phyloP scores from a whole-genome alignment of 2,113 vertebrate genomes.

The Erythrocercus mccallii region DNA sequence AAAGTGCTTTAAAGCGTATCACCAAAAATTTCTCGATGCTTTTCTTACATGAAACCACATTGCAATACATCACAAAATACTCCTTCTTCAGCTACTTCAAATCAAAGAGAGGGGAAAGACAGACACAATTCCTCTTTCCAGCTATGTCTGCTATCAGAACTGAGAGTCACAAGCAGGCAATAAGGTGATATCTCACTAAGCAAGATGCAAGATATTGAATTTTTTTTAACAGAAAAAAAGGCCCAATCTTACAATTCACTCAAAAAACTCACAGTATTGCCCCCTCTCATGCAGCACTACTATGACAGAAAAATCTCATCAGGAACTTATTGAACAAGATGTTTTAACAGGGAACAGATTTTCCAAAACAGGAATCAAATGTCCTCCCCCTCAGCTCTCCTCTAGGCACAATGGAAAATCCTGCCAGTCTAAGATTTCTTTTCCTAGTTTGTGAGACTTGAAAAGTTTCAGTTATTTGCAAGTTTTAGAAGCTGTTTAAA shows the following conservation, averaged over 20 bases:
- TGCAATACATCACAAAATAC: not conserved
- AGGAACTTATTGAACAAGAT: not conserved
- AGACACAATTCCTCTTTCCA: not conserved
- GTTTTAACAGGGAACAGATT: not conserved
- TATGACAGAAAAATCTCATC: not conserved
- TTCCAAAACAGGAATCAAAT: not conserved
- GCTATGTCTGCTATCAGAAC: not conserved
- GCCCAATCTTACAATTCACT: not conserved
- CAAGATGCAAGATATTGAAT: not conserved
- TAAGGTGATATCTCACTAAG: not conserved
- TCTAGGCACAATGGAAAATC: not conserved
- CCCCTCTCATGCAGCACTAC: not conserved
- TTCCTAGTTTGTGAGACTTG: not conserved
- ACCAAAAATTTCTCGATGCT: not conserved
- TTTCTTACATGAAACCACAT: not conserved
- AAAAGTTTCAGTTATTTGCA: not conserved
- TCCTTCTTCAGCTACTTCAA: not conserved
- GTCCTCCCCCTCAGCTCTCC: not conserved
- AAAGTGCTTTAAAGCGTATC: not conserved
- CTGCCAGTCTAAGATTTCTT: not conserved
- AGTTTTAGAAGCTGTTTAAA: not conserved
- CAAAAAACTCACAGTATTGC: not conserved
- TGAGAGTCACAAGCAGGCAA: not conserved
- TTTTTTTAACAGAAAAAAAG: not conserved
- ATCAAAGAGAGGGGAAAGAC: not conserved